Conservation (phyloP, 64 coral and sea anemone genomes). For the Exaiptasia diaphana region DNA sequence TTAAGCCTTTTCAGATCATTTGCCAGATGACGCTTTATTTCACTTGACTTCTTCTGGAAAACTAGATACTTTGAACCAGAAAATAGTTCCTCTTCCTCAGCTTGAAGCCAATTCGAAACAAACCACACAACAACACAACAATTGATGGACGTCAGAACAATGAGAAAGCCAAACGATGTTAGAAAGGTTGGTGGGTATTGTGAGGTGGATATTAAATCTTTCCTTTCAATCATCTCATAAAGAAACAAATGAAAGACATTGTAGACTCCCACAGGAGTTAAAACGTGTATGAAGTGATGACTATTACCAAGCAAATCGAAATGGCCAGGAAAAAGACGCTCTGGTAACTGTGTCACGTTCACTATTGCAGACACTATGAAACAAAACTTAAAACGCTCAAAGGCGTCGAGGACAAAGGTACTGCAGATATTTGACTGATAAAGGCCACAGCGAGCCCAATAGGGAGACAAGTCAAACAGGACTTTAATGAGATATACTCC, state of each 20-base stretch:
- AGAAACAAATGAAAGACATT: background rate
- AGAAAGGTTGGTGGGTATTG: background rate
- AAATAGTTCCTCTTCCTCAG: background rate
- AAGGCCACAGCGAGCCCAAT: constrained; percentile 12
- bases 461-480: constrained; percentile 41
- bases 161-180: background rate
- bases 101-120: background rate
- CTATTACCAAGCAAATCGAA: constrained; percentile 71
- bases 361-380: constrained; percentile 55
- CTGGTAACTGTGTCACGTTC: constrained; percentile 56
- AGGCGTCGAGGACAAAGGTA: constrained; percentile 1
- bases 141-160: background rate
- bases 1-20: too few relatives aligned
- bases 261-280: constrained; percentile 50
- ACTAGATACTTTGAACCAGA: background rate
- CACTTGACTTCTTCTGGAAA: background rate
- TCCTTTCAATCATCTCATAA: background rate
- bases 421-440: constrained; percentile 43
- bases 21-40: too few relatives aligned
- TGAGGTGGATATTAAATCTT: background rate
- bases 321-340: constrained; percentile 41
- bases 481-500: constrained; percentile 30
- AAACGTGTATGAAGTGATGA: constrained; percentile 70
- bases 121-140: background rate
- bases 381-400: constrained; percentile 38